phyloP scores from a whole-genome alignment of 2,888 invertebrate species.

The Pachymerium ferrugineum region DNA sequence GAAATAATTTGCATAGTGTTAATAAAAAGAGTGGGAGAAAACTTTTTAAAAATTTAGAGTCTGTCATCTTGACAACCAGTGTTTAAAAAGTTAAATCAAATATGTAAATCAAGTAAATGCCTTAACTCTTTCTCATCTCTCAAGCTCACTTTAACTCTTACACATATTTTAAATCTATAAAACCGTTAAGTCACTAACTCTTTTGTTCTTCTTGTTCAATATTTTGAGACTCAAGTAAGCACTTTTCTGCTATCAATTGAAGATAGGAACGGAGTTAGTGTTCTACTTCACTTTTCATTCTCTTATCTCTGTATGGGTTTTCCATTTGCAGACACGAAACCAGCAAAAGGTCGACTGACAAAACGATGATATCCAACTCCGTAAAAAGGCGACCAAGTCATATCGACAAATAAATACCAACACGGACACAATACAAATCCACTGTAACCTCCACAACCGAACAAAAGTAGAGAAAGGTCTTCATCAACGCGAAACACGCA shows the following conservation, averaged over 20 bases:
- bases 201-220: not conserved
- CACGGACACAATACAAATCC: too few species aligned
- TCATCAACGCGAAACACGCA: not conserved
- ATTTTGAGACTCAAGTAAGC: not conserved
- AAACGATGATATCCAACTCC: not conserved
- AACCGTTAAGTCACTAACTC: not conserved
- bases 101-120: not conserved
- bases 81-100: not conserved
- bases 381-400: not conserved
- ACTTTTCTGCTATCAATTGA: not conserved
- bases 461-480: not conserved
- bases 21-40: not conserved
- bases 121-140: not conserved
- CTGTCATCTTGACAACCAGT: too few species aligned
- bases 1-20: not conserved
- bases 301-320: slow-evolving; percentile 3
- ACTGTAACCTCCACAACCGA: too few species aligned
- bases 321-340: not conserved
- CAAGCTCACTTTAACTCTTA: not conserved
- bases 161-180: not conserved
- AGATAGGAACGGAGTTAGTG: not conserved
- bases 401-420: not conserved
- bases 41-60: not conserved
- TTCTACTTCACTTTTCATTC: slow-evolving; percentile 9
- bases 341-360: not conserved